Percentiles rank a stretch among this genome's conserved stretches.
Evolutionary conservation across 2,888 invertebrate species (phyloP).

Genomic region (Acheta domesticus): DNA sequence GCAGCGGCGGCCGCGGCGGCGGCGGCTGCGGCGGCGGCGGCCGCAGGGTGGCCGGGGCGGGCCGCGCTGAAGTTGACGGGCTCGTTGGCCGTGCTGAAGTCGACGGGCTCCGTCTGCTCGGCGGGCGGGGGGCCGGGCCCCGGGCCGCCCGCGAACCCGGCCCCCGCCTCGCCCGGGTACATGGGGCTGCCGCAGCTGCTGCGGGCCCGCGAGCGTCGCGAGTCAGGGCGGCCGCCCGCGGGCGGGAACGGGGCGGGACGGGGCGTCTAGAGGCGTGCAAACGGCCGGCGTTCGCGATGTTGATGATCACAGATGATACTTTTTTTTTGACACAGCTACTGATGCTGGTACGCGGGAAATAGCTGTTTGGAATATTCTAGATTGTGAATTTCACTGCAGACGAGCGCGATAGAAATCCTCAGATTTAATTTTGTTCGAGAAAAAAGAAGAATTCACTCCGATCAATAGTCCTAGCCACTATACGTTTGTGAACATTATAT

Average conservation of each 20-base stretch:
- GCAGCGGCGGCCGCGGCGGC: slow-evolving; percentile 27
- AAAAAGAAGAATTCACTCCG: too few relatives aligned
- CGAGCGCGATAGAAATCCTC: too few relatives aligned
- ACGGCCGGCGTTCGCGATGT: too few relatives aligned
- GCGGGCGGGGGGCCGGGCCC: slow-evolving; percentile 56
- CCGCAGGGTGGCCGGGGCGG: slow-evolving; percentile 32
- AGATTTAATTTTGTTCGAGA: too few relatives aligned
- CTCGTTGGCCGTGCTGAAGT: slow-evolving; percentile 64
- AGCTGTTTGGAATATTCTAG: too few relatives aligned
- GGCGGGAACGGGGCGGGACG: slow-evolving; percentile 77
- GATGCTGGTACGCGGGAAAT: too few relatives aligned
- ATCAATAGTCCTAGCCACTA: too few relatives aligned
- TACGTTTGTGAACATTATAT: too few relatives aligned
- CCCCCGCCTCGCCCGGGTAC: slow-evolving; percentile 54
- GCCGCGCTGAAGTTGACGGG: slow-evolving; percentile 59
- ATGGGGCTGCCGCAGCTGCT: slow-evolving; percentile 59
- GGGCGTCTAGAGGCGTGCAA: too few relatives aligned
- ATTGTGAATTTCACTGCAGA: too few relatives aligned
- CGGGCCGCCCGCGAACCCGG: slow-evolving; percentile 50
- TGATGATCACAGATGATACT: too few relatives aligned
- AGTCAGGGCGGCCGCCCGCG: slow-evolving; percentile 82
- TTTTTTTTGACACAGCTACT: too few relatives aligned
- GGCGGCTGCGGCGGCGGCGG: slow-evolving; percentile 27
- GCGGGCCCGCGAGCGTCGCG: slow-evolving; percentile 63
- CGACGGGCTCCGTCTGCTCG: slow-evolving; percentile 69